These are phyloP conservation scores for Zoanthus sociatus DNA, from an alignment of 92 coral and sea anemone genomes.

Conservation along the genomic window DNA sequence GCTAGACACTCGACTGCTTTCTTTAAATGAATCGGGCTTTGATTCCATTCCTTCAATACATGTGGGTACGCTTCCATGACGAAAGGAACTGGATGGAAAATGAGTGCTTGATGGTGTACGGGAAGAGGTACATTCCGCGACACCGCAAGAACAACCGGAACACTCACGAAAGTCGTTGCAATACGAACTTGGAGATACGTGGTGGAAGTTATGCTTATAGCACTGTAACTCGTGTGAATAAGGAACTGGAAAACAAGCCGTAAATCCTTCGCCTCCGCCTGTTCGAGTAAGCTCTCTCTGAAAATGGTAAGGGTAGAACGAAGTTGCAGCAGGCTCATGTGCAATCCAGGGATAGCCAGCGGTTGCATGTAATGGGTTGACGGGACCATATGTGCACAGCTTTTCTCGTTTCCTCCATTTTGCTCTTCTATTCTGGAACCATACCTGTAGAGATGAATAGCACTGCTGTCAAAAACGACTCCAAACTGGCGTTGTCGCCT, in stretches of 20 bases:
- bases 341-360: slow-evolving; percentile 70
- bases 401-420: slow-evolving; percentile 99
- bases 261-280: slow-evolving; percentile 29
- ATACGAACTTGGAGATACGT: slow-evolving; percentile 6
- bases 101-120: not conserved
- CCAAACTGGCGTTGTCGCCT: slow-evolving; percentile 44
- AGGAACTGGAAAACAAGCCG: slow-evolving; percentile 13
- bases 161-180: slow-evolving; percentile 34
- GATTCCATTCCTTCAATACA: slow-evolving; percentile 42
- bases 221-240: slow-evolving; percentile 38
- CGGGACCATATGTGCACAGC: slow-evolving; percentile 91
- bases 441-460: slow-evolving; percentile 74
- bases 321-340: slow-evolving; percentile 58
- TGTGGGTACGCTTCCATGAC: slow-evolving; percentile 28
- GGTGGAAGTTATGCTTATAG: slow-evolving; percentile 22
- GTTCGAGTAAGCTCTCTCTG: slow-evolving; percentile 30
- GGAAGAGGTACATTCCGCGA: slow-evolving; percentile 23
- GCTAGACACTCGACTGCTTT: slow-evolving; percentile 83
- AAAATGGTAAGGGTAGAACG: slow-evolving; percentile 40
- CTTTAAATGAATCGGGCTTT: slow-evolving; percentile 47
- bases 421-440: slow-evolving; percentile 99
- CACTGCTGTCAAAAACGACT: slow-evolving; percentile 30
- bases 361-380: slow-evolving; percentile 66
- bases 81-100: slow-evolving; percentile 23
- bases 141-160: slow-evolving; percentile 31